Conservation (phyloP, 2,113 vertebrate genomes). For the Morone chrysops region DNA sequence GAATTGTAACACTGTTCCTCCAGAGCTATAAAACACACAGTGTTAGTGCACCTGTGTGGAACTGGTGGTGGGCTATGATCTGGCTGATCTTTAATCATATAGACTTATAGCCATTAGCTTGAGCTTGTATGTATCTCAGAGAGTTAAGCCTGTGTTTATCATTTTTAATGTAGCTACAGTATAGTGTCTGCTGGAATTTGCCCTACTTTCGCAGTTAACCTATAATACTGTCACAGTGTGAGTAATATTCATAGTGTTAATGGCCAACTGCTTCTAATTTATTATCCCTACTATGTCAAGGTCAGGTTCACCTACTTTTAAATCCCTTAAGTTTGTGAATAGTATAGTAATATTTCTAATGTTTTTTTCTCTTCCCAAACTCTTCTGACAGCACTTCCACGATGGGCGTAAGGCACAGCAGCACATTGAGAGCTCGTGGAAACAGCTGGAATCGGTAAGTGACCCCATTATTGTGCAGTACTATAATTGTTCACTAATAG, state of each 20-base stretch:
- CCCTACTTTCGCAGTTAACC: constrained; percentile 40
- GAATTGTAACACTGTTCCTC: background rate
- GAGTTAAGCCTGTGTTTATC: constrained; percentile 34
- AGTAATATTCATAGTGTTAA: constrained; percentile 41
- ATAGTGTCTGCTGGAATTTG: constrained; percentile 35
- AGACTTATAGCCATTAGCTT: constrained; percentile 27
- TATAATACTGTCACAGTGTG: constrained; percentile 27
- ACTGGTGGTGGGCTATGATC: background rate
- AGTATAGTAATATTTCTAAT: constrained; percentile 6
- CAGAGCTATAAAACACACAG: background rate
- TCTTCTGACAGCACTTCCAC: constrained; percentile 90
- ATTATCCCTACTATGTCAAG: constrained; percentile 38
- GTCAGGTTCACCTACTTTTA: constrained; percentile 51
- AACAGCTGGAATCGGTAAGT: constrained; percentile 95
- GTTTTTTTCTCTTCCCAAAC: constrained; percentile 1
- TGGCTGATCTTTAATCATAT: constrained; percentile 44
- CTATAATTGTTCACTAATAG: background rate
- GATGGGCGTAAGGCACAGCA: constrained; percentile 98
- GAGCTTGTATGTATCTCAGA: constrained; percentile 16
- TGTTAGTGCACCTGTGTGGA: constrained; percentile 26
- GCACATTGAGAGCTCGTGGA: constrained; percentile 95
- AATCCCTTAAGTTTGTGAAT: constrained; percentile 43
- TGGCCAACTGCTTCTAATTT: constrained; percentile 27
- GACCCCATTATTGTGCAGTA: background rate
- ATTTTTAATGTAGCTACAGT: constrained; percentile 28